A percentile compares a stretch with the other conserved stretches of the same genome.
phyloP scores from a whole-genome alignment of 1,140 invertebrate species.

The Penaeus indicus region DNA sequence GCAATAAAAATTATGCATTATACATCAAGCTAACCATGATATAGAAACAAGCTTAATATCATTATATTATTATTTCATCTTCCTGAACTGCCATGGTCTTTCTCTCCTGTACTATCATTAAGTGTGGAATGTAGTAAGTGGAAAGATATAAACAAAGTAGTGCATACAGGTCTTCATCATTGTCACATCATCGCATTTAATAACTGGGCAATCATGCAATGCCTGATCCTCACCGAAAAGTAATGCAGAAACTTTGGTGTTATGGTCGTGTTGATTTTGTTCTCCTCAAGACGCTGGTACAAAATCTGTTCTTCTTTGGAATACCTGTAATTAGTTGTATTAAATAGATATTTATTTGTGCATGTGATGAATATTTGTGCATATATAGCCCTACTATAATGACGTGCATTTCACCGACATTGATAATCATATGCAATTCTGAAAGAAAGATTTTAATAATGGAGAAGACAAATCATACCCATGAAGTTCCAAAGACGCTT shows the following conservation, averaged over 20 bases:
- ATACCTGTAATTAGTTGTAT: constrained; percentile 28
- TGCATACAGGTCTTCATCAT: too few species aligned
- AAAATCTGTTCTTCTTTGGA: constrained; percentile 47
- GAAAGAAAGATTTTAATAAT: too few species aligned
- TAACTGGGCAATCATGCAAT: too few species aligned
- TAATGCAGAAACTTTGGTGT: background rate
- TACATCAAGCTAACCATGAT: too few species aligned
- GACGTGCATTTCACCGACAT: too few species aligned
- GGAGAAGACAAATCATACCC: background rate
- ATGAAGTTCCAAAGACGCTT: constrained; percentile 20
- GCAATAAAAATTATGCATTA: background rate
- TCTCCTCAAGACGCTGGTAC: constrained; percentile 31
- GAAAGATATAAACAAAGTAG: background rate
- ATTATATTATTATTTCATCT: too few species aligned
- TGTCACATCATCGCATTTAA: too few species aligned
- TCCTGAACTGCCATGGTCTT: too few species aligned
- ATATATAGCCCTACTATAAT: too few species aligned
- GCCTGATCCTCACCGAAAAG: background rate
- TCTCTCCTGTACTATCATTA: too few species aligned
- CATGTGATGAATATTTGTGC: background rate
- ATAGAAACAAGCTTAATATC: too few species aligned
- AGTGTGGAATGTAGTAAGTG: background rate
- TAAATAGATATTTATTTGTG: background rate
- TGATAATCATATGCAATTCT: too few species aligned
- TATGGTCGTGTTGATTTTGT: constrained; percentile 39